Evolutionary conservation across 2,888 invertebrate species (phyloP).

Genomic region (Pelosia muscerda): DNA sequence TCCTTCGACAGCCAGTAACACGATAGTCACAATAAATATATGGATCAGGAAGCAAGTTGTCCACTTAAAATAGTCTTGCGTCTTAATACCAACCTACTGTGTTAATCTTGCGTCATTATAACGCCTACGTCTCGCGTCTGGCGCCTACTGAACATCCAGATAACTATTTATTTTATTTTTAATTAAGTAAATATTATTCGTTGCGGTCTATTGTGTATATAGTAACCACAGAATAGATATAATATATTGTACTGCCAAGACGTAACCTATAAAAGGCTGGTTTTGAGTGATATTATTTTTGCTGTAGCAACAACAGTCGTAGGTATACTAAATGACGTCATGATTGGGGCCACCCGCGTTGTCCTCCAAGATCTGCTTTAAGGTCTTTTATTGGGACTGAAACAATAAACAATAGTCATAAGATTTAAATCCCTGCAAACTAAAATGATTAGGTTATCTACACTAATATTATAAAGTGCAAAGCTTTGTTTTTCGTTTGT

Average conservation of each 20-base stretch:
- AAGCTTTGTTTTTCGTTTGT: no score
- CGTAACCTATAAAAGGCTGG: background rate
- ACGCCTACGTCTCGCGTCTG: constrained; percentile 59
- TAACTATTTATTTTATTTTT: constrained; percentile 57
- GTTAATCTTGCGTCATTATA: constrained; percentile 55
- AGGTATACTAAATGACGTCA: background rate
- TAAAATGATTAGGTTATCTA: no score
- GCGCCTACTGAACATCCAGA: constrained; percentile 65
- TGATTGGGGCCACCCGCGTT: background rate
- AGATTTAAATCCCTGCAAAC: no score
- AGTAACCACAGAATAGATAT: no score
- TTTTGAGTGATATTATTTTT: background rate
- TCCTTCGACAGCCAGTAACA: constrained; percentile 21
- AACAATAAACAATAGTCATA: no score
- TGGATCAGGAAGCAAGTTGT: constrained; percentile 61
- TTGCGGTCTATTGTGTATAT: constrained; percentile 6
- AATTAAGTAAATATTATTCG: constrained; percentile 45
- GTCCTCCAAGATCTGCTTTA: no score
- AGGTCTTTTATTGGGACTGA: no score
- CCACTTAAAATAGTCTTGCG: constrained; percentile 62
- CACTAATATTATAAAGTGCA: no score
- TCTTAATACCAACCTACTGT: constrained; percentile 50
- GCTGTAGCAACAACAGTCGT: background rate
- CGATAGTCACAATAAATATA: constrained; percentile 43
- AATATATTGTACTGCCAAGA: background rate